A percentile compares a stretch with the other conserved stretches of the same genome.
These are phyloP conservation scores for Rhagoletis pomonella DNA, from an alignment of 1,140 invertebrate species.

Conservation along the genomic window DNA sequence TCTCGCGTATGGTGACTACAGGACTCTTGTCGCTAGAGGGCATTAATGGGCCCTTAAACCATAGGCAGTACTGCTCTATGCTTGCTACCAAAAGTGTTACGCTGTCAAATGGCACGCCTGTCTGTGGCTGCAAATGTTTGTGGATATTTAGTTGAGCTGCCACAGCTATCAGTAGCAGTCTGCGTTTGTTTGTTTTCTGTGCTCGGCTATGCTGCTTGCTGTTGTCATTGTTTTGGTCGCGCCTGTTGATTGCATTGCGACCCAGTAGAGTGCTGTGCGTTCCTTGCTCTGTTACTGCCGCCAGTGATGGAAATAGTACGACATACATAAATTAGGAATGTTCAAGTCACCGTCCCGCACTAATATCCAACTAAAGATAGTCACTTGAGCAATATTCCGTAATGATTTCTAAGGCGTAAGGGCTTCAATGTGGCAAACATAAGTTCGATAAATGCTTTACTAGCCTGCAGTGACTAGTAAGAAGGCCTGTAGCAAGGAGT, in stretches of 20 bases:
- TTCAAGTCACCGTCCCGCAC: no score
- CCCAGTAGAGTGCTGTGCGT: background rate
- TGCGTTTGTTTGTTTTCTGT: background rate
- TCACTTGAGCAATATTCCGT: no score
- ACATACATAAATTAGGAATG: no score
- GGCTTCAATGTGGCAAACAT: no score
- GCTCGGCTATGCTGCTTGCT: background rate
- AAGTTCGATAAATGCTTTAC: no score
- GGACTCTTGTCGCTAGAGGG: background rate
- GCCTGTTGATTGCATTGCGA: background rate
- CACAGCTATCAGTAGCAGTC: background rate
- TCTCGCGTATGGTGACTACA: no score
- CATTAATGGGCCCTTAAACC: slow-evolving; percentile 23
- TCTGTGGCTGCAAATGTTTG: background rate
- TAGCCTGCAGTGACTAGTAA: no score
- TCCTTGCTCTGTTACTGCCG: no score
- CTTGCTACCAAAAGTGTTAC: background rate
- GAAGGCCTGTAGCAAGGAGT: no score
- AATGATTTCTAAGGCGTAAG: no score
- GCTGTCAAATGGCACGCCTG: slow-evolving; percentile 1
- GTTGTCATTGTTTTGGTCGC: background rate
- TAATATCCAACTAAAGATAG: no score
- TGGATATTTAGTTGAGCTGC: background rate
- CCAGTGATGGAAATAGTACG: no score
- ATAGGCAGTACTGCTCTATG: background rate